Percentiles rank a stretch among this genome's conserved stretches.
Evolutionary conservation across 2,797 vertebrate species (phyloP).

Genomic region (Thamnophis elegans): DNA sequence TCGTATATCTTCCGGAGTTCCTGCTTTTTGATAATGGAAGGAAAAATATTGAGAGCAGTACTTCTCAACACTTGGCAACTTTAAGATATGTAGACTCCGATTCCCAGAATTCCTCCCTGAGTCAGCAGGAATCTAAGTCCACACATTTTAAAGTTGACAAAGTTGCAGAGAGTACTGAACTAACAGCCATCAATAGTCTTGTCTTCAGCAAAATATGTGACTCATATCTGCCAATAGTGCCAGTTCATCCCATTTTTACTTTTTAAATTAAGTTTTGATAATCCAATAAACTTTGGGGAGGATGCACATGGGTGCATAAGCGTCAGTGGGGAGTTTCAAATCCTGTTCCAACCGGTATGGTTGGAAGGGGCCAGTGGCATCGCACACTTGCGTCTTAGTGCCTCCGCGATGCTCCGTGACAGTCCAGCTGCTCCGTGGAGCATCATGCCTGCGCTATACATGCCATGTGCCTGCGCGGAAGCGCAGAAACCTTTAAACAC

Average conservation of each 20-base stretch:
- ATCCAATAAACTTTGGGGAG: background rate
- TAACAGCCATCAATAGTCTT: background rate
- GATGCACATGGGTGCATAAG: accelerated
- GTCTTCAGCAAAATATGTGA: background rate
- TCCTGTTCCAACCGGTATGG: too few species aligned
- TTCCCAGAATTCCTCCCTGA: background rate
- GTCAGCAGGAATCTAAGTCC: background rate
- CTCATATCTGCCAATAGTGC: background rate
- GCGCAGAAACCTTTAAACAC: too few species aligned
- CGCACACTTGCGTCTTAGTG: too few species aligned
- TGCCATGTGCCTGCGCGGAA: too few species aligned
- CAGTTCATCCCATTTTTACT: background rate
- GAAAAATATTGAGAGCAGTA: background rate
- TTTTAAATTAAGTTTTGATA: background rate
- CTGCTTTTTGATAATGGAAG: background rate
- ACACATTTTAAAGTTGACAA: background rate
- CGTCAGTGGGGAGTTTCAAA: background rate
- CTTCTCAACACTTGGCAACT: background rate
- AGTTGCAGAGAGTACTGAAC: background rate
- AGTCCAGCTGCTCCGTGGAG: too few species aligned
- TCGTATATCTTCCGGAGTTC: background rate
- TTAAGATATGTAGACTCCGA: background rate
- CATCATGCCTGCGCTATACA: too few species aligned
- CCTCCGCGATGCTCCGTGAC: too few species aligned
- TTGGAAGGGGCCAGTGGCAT: too few species aligned